Percentiles rank a stretch among this genome's conserved stretches.
Evolutionary conservation across 2,888 invertebrate species (phyloP).

Genomic region (Steinernema hermaphroditum): DNA sequence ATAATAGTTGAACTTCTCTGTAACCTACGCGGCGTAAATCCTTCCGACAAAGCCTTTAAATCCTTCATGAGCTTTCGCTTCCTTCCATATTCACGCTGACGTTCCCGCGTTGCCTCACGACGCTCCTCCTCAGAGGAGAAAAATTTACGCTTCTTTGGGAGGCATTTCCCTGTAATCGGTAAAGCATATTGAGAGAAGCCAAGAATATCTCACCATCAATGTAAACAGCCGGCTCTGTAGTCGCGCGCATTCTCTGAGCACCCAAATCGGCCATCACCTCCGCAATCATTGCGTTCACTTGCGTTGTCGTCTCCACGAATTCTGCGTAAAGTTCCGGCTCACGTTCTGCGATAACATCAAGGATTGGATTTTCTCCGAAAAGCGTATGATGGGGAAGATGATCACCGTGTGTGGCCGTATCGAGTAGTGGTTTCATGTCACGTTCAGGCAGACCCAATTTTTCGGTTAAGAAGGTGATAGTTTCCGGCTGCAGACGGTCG

Average conservation of each 20-base stretch:
- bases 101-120: background rate
- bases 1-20: too few species aligned
- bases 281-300: background rate
- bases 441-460: background rate
- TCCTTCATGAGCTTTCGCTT: background rate
- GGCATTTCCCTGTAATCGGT: too few species aligned
- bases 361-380: background rate
- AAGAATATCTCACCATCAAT: too few species aligned
- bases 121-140: background rate
- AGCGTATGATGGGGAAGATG: background rate
- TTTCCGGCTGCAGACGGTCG: background rate
- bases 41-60: background rate
- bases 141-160: background rate
- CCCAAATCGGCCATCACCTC: background rate
- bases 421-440: background rate
- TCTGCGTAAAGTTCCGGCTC: background rate
- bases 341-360: background rate
- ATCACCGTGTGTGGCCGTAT: too few species aligned
- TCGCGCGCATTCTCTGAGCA: too few species aligned
- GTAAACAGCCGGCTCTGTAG: too few species aligned
- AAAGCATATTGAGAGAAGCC: too few species aligned
- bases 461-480: background rate
- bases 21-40: too few species aligned
- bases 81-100: background rate
- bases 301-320: background rate